Percentiles rank a stretch among this genome's conserved stretches.
Evolutionary conservation across 2,797 vertebrate genomes (phyloP).

Genomic region (Jordanella pulchra): DNA sequence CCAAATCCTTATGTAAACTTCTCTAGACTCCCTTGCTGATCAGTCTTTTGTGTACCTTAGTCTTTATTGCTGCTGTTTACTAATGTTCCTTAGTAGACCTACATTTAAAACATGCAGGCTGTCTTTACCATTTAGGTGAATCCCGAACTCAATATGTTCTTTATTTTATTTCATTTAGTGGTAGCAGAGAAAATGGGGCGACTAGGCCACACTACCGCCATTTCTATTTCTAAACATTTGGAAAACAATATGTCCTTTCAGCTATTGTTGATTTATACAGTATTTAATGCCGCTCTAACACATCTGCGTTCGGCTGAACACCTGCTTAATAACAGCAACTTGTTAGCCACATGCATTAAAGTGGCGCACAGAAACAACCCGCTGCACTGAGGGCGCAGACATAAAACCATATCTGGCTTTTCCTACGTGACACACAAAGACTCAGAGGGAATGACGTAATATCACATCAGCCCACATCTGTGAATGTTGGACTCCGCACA

Average conservation of each 20-base stretch:
- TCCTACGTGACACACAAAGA: slow-evolving; percentile 30
- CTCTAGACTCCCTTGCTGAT: neutral
- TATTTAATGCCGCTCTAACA: neutral
- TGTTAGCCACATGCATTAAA: neutral
- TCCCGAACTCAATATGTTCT: too few relatives aligned
- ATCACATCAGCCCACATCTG: slow-evolving; percentile 66
- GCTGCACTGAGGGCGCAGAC: slow-evolving; percentile 13
- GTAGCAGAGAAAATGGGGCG: neutral
- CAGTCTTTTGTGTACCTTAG: neutral
- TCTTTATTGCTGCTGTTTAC: neutral
- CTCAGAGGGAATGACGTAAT: slow-evolving; percentile 57
- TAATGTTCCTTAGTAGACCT: neutral
- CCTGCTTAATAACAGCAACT: neutral
- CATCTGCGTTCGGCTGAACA: neutral
- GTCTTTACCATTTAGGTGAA: neutral
- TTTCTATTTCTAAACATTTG: neutral
- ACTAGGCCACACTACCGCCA: too few relatives aligned
- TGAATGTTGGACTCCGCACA: slow-evolving; percentile 37
- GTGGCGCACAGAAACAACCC: slow-evolving; percentile 4
- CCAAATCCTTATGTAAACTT: neutral
- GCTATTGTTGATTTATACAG: neutral
- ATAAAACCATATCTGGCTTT: slow-evolving; percentile 4
- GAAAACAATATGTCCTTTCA: neutral
- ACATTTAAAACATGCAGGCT: neutral
- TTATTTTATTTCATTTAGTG: neutral